Evolutionary conservation across 2,113 vertebrate genomes (phyloP).

Genomic region (Equus quagga): DNA sequence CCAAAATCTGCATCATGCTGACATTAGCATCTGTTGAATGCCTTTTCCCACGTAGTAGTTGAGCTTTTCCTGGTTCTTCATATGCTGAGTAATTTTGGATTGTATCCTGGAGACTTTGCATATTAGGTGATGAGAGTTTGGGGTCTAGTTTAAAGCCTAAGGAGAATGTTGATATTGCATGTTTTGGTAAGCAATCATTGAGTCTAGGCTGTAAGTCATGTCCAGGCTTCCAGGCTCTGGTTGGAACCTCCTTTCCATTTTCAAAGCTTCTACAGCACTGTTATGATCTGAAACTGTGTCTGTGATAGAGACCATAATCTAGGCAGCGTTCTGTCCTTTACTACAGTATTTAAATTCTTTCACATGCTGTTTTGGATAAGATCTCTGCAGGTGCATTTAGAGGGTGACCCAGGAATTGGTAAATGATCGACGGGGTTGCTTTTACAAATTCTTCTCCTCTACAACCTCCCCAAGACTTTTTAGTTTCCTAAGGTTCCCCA

Average conservation of each 20-base stretch:
- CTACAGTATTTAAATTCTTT: background rate
- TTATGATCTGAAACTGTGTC: background rate
- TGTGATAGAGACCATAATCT: background rate
- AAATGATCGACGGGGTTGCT: background rate
- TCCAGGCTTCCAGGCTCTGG: background rate
- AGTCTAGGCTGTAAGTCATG: background rate
- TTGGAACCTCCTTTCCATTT: background rate
- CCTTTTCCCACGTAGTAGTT: background rate
- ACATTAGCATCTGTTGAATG: background rate
- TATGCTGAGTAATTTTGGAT: background rate
- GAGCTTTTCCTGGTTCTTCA: background rate
- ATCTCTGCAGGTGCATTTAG: accelerated
- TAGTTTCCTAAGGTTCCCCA: background rate
- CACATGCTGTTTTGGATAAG: no score
- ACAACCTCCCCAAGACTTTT: background rate
- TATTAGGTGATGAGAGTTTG: background rate
- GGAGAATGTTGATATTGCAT: background rate
- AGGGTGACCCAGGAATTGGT: background rate
- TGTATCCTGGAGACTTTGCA: background rate
- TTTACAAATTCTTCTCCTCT: background rate
- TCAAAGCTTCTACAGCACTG: no score
- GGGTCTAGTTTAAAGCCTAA: background rate
- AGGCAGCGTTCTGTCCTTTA: no score
- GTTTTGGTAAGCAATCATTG: background rate
- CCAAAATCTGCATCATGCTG: no score